phyloP scores from a whole-genome alignment of 2,797 vertebrate genomes.

The Mico argentatus region DNA sequence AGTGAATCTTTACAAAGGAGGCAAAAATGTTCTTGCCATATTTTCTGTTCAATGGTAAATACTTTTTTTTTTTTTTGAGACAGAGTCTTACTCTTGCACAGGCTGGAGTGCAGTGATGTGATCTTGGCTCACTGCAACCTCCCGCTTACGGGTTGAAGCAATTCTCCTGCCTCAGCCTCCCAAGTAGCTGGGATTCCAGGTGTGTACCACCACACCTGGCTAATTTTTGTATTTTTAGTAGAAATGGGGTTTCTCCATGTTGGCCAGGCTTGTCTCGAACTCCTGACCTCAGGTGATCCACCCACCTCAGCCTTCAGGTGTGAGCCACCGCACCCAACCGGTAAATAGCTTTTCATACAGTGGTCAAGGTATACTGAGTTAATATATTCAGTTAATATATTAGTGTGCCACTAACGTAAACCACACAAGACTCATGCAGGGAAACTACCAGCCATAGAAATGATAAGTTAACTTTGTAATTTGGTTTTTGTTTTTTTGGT shows the following conservation, averaged over 20 bases:
- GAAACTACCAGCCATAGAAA: background rate
- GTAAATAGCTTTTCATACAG: background rate
- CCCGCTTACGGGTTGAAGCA: background rate
- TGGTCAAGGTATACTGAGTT: background rate
- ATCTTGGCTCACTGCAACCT: background rate
- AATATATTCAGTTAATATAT: background rate
- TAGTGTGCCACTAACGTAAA: background rate
- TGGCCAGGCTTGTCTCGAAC: background rate
- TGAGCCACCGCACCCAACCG: background rate
- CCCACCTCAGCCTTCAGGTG: background rate
- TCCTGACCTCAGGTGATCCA: background rate
- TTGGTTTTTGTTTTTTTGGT: background rate
- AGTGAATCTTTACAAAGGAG: constrained; percentile 5
- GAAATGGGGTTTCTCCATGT: background rate
- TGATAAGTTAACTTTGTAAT: background rate
- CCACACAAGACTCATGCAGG: background rate
- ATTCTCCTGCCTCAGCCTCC: background rate
- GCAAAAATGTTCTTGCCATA: constrained; percentile 16
- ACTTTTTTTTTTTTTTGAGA: background rate
- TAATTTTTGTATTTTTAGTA: background rate
- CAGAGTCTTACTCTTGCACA: background rate
- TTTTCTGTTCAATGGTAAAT: constrained; percentile 31
- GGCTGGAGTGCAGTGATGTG: background rate
- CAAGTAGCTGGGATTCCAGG: background rate
- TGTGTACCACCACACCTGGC: background rate